A percentile compares a stretch with the other conserved stretches of the same genome.
These are phyloP conservation scores for Scolanthus callimorphus DNA, from an alignment of 92 coral and sea anemone genomes.

Conservation along the genomic window DNA sequence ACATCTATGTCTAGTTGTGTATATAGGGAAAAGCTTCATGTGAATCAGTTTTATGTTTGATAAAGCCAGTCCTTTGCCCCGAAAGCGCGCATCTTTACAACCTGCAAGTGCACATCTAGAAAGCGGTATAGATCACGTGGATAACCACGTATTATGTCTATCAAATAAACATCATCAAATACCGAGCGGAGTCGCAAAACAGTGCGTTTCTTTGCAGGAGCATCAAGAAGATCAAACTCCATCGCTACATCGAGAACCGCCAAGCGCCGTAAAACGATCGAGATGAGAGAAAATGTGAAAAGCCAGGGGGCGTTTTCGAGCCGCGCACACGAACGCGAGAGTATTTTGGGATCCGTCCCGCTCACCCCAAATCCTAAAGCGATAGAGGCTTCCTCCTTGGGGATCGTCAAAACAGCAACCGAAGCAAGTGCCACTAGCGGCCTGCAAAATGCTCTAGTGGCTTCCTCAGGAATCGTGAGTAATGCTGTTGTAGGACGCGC, in stretches of 20 bases:
- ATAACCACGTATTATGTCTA: no score
- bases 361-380: not conserved
- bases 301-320: conserved; percentile 88
- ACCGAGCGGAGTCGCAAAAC: no score
- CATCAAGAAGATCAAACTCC: conserved; percentile 54
- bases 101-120: no score
- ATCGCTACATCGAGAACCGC: conserved; percentile 43
- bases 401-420: not conserved
- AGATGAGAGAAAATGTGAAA: conserved; percentile 94
- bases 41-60: no score
- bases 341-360: not conserved
- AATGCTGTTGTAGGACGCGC: conserved; percentile 33
- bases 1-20: no score
- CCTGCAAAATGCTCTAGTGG: conserved; percentile 18
- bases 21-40: no score
- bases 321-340: conserved; percentile 69
- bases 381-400: not conserved
- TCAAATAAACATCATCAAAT: no score
- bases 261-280: conserved; percentile 65
- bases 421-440: not conserved
- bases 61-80: no score
- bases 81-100: no score
- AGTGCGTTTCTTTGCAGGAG: conserved; percentile 29
- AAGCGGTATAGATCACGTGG: no score
- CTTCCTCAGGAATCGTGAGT: conserved; percentile 22